A percentile compares a stretch with the other conserved stretches of the same genome.
These are phyloP conservation scores for Coturnix japonica DNA, from an alignment of 2,113 vertebrate species.

Conservation along the genomic window DNA sequence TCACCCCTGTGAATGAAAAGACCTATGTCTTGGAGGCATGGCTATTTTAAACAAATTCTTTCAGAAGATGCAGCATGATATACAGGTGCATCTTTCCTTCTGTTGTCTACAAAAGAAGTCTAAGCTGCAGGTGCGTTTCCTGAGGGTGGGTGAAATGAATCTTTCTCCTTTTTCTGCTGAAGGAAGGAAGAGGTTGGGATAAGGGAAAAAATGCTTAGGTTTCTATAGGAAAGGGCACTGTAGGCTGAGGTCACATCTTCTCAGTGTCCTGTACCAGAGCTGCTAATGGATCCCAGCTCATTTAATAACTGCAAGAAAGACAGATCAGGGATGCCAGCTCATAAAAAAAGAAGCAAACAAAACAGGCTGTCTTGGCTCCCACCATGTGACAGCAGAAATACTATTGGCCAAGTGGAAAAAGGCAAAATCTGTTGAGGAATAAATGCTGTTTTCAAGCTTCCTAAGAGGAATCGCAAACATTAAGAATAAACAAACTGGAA, in stretches of 20 bases:
- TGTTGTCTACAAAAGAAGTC: background rate
- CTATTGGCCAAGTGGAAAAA: slow-evolving; percentile 23
- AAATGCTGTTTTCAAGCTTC: slow-evolving; percentile 25
- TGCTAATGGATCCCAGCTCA: background rate
- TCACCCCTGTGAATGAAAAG: background rate
- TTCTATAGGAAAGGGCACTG: background rate
- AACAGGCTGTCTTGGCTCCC: background rate
- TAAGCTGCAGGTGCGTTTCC: background rate
- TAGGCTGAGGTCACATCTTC: background rate
- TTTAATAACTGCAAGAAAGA: background rate
- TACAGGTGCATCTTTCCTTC: background rate
- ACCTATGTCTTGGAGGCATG: background rate
- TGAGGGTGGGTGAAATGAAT: background rate
- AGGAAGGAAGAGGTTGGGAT: background rate
- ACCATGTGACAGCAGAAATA: background rate
- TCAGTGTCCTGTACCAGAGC: background rate
- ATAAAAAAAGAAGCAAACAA: slow-evolving; percentile 22
- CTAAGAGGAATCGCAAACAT: slow-evolving; percentile 11
- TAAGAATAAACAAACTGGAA: slow-evolving; percentile 22
- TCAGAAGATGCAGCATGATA: background rate
- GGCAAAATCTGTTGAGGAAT: slow-evolving; percentile 30
- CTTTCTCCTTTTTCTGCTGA: background rate
- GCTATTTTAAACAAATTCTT: background rate
- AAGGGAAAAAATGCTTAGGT: background rate
- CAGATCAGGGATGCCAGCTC: background rate